Evolutionary conservation across 1,140 invertebrate species (phyloP), one percentile per base, ranked within the genome.

Genomic region (Drosophila novamexicana): DNA sequence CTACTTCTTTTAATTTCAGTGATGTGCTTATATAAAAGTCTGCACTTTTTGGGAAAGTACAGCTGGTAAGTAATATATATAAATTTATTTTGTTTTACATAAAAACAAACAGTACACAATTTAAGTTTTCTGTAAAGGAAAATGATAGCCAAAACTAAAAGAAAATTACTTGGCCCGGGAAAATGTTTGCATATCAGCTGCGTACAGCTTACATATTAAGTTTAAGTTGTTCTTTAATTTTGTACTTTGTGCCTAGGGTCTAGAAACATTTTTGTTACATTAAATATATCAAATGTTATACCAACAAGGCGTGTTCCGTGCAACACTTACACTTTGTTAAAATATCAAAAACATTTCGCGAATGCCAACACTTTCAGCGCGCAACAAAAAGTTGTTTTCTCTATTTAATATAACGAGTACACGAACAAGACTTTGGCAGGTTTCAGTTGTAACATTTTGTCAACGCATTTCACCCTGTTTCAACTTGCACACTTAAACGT

Each of bases 391-490:
- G 34, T 64, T 71, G 22, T 64, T 14, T 6, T 49, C 47, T 70
- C 68, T 64, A 54, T 63, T 56, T 64, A 64, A 42, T 32, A 37
- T 39, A 29, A 52, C 32, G 62, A 29, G 32, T 12, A 40, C 16
- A 62, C n/a, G 45, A 36, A 22, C 53, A 56, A 56, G 16, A 18
- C 58, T 64, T 32, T 9, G n/a, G 29, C 54, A 52, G 57, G 40
- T 64, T 64, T 64, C 50, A 29, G 62, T 53, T 52, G 53, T 53
- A 39, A 40, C 22, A 58, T 62, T 50, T 50, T 59, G 45, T 59
- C 16, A 45, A 45, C n/a, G 22, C 22, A 22, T 37, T n/a, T 6
- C 50, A 34, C 6, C 32, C 36, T 53, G 14, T 14, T 9, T 52
- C 7, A 40, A 14, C 22, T 40, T 32, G 14, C 18, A 18, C 16